phyloP scores from a whole-genome alignment of 2,888 invertebrate species.

The Ichneumoninae sp. region DNA sequence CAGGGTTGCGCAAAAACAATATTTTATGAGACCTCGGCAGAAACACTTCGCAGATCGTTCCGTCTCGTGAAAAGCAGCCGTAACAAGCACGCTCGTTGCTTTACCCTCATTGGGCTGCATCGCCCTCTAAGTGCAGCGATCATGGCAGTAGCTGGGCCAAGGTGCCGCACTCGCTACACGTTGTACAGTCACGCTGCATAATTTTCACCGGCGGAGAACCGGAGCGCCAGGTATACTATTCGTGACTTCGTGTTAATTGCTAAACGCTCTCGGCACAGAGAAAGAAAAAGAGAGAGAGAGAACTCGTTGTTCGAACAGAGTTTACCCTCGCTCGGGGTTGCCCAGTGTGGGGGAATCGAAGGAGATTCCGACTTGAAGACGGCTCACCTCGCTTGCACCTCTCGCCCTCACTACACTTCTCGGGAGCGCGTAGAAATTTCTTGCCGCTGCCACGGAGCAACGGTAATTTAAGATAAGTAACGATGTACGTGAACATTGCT shows the following conservation, averaged over 20 bases:
- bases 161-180: neutral
- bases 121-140: constrained; percentile 15
- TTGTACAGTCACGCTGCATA: constrained; percentile 41
- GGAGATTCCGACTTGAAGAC: constrained; percentile 45
- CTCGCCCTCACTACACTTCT: constrained; percentile 1
- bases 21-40: neutral
- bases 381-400: constrained; percentile 35
- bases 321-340: constrained; percentile 32
- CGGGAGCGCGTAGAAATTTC: constrained; percentile 46
- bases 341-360: constrained; percentile 51
- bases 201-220: constrained; percentile 30
- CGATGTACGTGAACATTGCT: constrained; percentile 65
- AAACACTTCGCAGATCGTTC: neutral
- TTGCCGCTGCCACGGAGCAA: constrained; percentile 22
- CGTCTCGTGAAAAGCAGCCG: neutral
- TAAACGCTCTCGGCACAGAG: constrained; percentile 56
- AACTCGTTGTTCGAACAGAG: constrained; percentile 48
- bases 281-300: constrained; percentile 12
- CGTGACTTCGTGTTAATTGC: constrained; percentile 70
- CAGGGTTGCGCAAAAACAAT: neutral
- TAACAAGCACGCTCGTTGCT: neutral
- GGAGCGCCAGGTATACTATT: constrained; percentile 55
- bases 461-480: constrained; percentile 61
- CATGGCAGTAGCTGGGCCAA: neutral
- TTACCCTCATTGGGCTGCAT: neutral